Evolutionary conservation across 2,888 invertebrate genomes (phyloP).

Genomic region (Ichneumoninae sp.): DNA sequence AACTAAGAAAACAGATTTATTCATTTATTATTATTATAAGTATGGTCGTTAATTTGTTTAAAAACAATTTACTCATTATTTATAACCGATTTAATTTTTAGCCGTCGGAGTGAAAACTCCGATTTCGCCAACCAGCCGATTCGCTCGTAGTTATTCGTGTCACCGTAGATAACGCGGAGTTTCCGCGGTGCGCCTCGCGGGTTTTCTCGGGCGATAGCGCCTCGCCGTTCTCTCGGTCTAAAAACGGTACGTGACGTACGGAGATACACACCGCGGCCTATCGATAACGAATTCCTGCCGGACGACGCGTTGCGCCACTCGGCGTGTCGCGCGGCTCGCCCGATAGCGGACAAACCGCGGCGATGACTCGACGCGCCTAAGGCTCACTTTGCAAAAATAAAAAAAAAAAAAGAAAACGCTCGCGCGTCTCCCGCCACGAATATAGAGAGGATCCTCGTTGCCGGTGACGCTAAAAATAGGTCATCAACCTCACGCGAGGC

Average conservation of each 20-base stretch:
- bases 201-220: neutral
- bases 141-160: neutral
- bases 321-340: neutral
- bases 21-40: too few species aligned
- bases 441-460: too few species aligned
- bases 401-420: neutral
- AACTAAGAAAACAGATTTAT: too few species aligned
- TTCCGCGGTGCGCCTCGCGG: slow-evolving; percentile 31
- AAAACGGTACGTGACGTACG: slow-evolving; percentile 7
- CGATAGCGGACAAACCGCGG: slow-evolving; percentile 33
- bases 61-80: too few species aligned
- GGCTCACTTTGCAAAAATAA: neutral
- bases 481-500: slow-evolving; percentile 64
- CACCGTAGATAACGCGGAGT: slow-evolving; percentile 8
- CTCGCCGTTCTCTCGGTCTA: neutral
- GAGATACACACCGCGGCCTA: slow-evolving; percentile 24
- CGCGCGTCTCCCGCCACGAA: too few species aligned
- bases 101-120: too few species aligned
- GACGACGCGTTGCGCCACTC: slow-evolving; percentile 44
- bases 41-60: too few species aligned
- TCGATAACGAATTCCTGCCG: slow-evolving; percentile 60
- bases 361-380: slow-evolving; percentile 8
- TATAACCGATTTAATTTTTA: neutral
- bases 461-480: slow-evolving; percentile 65
- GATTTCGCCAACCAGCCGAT: too few species aligned